Evolutionary conservation across 1,140 invertebrate genomes (phyloP).

Genomic region (Bombus confusus): DNA sequence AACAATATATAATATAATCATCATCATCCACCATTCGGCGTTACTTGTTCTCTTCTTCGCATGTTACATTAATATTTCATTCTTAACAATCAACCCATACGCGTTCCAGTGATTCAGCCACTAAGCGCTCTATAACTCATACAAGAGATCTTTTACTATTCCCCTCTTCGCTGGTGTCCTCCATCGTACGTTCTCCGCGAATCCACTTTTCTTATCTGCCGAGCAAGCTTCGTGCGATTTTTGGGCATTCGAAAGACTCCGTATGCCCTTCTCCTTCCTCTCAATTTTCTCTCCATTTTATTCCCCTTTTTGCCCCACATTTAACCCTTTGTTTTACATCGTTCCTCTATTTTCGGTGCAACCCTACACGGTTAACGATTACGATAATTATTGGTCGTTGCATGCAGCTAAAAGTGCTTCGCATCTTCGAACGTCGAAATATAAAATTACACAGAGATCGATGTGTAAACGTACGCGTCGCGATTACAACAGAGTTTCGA

Average conservation of each 20-base stretch:
- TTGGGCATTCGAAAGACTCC: slow-evolving; percentile 33
- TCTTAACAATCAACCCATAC: slow-evolving; percentile 79
- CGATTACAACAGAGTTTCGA: slow-evolving; percentile 1
- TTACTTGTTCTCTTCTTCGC: slow-evolving; percentile 63
- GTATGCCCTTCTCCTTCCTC: not conserved
- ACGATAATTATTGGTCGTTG: slow-evolving; percentile 49
- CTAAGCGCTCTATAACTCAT: slow-evolving; percentile 69
- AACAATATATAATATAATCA: slow-evolving; percentile 81
- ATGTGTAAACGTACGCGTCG: slow-evolving; percentile 1
- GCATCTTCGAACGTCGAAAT: slow-evolving; percentile 26
- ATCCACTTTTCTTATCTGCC: slow-evolving; percentile 50
- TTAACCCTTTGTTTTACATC: not conserved
- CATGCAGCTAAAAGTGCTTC: slow-evolving; percentile 22
- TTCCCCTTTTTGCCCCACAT: not conserved
- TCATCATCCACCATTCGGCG: slow-evolving; percentile 65
- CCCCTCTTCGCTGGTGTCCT: slow-evolving; percentile 28
- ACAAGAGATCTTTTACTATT: slow-evolving; percentile 55
- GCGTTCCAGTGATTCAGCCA: slow-evolving; percentile 67
- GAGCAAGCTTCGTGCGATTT: slow-evolving; percentile 75
- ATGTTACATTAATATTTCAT: slow-evolving; percentile 76
- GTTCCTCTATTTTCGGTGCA: not conserved
- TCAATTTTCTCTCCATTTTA: not conserved
- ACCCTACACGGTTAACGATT: slow-evolving; percentile 36
- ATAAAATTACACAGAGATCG: slow-evolving; percentile 42
- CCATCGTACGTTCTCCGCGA: slow-evolving; percentile 41